Evolutionary conservation across 2,797 vertebrate genomes (phyloP).

Genomic region (Orestias chungarensis): DNA sequence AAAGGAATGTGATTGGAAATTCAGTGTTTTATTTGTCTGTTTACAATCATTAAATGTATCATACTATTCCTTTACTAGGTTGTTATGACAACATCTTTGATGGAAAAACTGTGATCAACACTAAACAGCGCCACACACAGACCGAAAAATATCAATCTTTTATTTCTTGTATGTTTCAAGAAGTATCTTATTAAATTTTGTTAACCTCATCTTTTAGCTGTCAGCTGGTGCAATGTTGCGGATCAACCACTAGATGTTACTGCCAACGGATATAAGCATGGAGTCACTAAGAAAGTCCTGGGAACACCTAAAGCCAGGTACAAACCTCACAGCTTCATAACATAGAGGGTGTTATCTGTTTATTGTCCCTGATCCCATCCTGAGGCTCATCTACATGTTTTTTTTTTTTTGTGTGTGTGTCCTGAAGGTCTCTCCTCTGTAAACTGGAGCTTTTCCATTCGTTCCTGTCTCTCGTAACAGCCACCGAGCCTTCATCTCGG

Average conservation of each 20-base stretch:
- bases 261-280: conserved; percentile 91
- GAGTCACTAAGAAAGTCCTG: conserved; percentile 86
- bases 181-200: too few relatives aligned
- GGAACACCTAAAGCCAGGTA: conserved; percentile 87
- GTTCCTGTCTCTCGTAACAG: conserved; percentile 84
- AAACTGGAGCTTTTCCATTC: conserved; percentile 90
- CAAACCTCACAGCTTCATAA: neutral
- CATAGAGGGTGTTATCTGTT: neutral
- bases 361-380: too few relatives aligned
- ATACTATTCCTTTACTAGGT: neutral
- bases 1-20: neutral
- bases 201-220: conserved; percentile 79
- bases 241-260: conserved; percentile 91
- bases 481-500: conserved; percentile 75
- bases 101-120: neutral
- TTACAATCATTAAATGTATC: neutral
- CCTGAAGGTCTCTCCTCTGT: conserved; percentile 87
- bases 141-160: too few relatives aligned
- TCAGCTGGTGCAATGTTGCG: conserved; percentile 91
- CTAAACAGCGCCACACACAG: neutral
- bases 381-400: neutral
- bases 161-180: too few relatives aligned
- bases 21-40: neutral
- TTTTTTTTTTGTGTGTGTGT: too few relatives aligned
- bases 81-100: too few relatives aligned